Base-by-base conservation (phyloP, 2,113 vertebrate genomes). In the Catharus fuscescens region DNA sequence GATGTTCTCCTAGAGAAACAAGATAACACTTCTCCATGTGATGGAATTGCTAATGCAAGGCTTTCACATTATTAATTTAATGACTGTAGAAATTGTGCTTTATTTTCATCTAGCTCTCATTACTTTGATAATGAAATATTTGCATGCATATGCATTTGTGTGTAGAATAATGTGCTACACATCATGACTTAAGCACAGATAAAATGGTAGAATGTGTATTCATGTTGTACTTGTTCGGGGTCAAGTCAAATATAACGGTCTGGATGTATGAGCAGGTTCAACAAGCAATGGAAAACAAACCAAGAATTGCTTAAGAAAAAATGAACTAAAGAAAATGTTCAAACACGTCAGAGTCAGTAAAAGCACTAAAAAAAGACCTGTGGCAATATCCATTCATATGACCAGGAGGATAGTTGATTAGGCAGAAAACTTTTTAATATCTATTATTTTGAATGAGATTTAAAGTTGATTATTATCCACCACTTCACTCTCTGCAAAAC, bases 11-110 rank as follows among this genome's bases (percentile, higher is more conserved):
- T 50, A 42, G 76, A 76, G n/a, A 48, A 78, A 61, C 29, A 74
- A 73, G 36, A 44, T 60, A 87, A 78, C 45, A 61, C 8, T 85
- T 61, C 32, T 23, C 40, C 6, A 7, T 40, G 21, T 34, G 78
- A 81, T 24, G 78, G 65, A 92, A 81, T 57, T 92, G 24, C 10
- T 78, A 78, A 92, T 85, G n/a, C 54, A 81, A 79, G 45, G 29
- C 34, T 90, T 92, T 90, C 44, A 52, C 23, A 36, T 29, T 31
- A 52, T 65, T 85, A 64, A 69, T 56, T 60, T 70, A 65, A 95
- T 77, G 19, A 70, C 48, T 92, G 78, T 79, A 85, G 74, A 95
- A 78, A 32, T 21, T 48, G 42, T 50, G 88, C 9, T 82, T 71
- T n/a, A 60, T 54, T 84, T 80, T 70, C 8, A 34, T 74, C 74